These are phyloP conservation scores for Caenorhabditis macrosperma DNA, from an alignment of 2,888 invertebrate genomes.

Conservation along the genomic window DNA sequence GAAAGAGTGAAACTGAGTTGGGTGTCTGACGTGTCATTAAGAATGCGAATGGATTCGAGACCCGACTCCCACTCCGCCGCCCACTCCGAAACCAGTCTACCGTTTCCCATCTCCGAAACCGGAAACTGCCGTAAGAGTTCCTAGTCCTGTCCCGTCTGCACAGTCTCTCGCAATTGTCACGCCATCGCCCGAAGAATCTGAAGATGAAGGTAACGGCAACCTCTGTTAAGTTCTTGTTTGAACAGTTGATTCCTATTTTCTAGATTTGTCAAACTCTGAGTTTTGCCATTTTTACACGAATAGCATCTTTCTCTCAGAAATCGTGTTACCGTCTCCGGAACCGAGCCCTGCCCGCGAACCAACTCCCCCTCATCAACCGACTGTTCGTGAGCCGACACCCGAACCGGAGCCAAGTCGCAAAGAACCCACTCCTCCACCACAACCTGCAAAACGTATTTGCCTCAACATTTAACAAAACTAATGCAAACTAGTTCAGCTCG, in stretches of 20 bases:
- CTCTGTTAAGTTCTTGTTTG: not conserved
- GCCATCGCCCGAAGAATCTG: conserved; percentile 46
- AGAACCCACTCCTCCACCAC: conserved; percentile 60
- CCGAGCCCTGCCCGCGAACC: conserved; percentile 47
- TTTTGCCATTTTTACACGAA: not conserved
- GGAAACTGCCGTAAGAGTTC: conserved; percentile 35
- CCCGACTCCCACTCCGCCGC: conserved; percentile 73
- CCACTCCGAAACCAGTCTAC: conserved; percentile 58
- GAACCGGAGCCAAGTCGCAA: conserved; percentile 63
- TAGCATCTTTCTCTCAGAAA: conserved; percentile 8
- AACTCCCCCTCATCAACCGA: conserved; percentile 55
- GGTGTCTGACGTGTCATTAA: conserved; percentile 43
- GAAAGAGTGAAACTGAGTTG: conserved; percentile 11
- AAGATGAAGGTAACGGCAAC: conserved; percentile 48
- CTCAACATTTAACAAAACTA: no score
- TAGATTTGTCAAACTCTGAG: not conserved
- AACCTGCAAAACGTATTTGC: conserved; percentile 51
- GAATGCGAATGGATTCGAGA: conserved; percentile 71
- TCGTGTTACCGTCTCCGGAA: conserved; percentile 52
- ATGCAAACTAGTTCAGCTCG: no score
- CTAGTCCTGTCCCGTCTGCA: conserved; percentile 47
- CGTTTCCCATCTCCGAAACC: conserved; percentile 38
- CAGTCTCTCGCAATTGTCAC: conserved; percentile 34
- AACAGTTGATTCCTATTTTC: not conserved
- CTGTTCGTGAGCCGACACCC: conserved; percentile 62